A percentile compares a stretch with the other conserved stretches of the same genome.
These are phyloP conservation scores for Parambassis ranga DNA, from an alignment of 2,797 vertebrate genomes.

Conservation along the genomic window DNA sequence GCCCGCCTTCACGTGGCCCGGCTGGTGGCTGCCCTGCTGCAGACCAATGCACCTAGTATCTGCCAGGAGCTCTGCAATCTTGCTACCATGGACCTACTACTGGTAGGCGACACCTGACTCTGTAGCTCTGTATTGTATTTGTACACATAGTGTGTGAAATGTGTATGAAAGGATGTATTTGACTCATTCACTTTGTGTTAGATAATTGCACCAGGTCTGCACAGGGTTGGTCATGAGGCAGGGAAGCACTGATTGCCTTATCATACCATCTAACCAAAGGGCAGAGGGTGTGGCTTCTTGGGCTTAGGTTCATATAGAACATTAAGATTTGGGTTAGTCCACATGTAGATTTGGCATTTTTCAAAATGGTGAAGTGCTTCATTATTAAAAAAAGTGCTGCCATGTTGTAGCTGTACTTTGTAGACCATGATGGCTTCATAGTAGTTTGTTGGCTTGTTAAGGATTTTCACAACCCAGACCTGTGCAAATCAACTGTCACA, in stretches of 20 bases:
- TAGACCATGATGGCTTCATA: too few species aligned
- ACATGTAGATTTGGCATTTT: too few species aligned
- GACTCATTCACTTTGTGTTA: background rate
- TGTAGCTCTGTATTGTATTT: background rate
- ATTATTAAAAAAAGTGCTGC: too few species aligned
- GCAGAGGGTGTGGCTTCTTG: constrained; percentile 3
- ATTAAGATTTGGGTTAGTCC: too few species aligned
- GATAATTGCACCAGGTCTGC: constrained; percentile 9
- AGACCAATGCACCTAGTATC: constrained; percentile 88
- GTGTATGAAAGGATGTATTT: background rate
- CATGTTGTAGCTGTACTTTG: too few species aligned
- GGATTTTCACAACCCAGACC: too few species aligned
- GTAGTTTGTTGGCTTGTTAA: too few species aligned
- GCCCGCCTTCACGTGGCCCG: constrained; percentile 93
- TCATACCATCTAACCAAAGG: constrained; percentile 28
- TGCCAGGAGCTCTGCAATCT: constrained; percentile 94
- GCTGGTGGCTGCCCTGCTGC: constrained; percentile 91
- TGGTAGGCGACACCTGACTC: constrained; percentile 78
- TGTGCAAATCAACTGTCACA: too few species aligned
- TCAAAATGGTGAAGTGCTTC: too few species aligned
- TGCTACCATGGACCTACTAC: constrained; percentile 90
- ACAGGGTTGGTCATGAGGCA: background rate
- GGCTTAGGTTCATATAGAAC: background rate
- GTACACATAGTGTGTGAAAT: background rate
- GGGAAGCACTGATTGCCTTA: constrained; percentile 7